These are phyloP conservation scores for Danio albolineatus DNA, from an alignment of 2,797 vertebrate species.

Conservation along the genomic window DNA sequence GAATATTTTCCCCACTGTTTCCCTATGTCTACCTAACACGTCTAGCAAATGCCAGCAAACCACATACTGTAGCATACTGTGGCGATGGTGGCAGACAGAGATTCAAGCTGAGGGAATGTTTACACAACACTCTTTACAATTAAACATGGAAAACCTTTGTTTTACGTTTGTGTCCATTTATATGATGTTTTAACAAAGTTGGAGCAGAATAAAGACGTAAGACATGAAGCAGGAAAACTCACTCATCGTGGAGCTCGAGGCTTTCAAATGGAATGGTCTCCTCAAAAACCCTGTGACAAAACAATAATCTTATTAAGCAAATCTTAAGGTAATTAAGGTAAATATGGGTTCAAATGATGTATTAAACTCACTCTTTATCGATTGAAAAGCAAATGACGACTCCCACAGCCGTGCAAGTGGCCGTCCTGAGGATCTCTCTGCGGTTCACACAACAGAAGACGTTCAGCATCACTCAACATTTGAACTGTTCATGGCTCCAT, in stretches of 20 bases:
- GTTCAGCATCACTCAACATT: neutral
- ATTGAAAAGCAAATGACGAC: conserved; percentile 84
- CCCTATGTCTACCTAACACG: neutral
- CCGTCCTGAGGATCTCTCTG: conserved; percentile 82
- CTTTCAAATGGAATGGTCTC: conserved; percentile 83
- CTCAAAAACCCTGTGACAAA: conserved; percentile 78
- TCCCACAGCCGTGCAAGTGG: conserved; percentile 82
- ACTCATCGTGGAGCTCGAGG: conserved; percentile 84
- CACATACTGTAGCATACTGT: too few species aligned
- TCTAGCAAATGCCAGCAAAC: neutral
- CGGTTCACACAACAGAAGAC: conserved; percentile 22
- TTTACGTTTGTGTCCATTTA: too few species aligned
- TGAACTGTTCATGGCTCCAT: neutral
- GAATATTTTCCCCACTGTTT: too few species aligned
- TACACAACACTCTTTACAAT: too few species aligned
- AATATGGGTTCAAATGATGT: neutral
- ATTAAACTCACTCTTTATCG: conserved; percentile 82
- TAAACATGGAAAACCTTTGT: too few species aligned
- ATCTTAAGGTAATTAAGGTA: neutral
- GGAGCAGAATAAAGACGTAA: neutral
- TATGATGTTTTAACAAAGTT: too few species aligned
- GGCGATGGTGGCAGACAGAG: too few species aligned
- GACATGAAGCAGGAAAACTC: conserved; percentile 47
- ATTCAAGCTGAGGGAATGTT: too few species aligned
- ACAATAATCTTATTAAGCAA: conserved; percentile 14